phyloP scores from a whole-genome alignment of 1,140 invertebrate species.

The Drosophila virilis region DNA sequence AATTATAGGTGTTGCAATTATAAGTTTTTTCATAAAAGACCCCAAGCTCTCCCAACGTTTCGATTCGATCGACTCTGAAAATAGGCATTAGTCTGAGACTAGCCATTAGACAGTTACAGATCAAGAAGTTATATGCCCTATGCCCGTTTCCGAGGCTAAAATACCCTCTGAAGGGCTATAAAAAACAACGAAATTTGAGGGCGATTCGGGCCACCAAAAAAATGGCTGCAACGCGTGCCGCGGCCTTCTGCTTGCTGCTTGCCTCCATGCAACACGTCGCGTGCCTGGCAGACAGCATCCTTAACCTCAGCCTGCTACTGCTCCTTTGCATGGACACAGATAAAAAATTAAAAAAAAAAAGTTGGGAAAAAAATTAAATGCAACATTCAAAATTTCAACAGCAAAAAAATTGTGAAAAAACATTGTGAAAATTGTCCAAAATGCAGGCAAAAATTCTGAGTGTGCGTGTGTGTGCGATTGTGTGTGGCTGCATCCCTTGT shows the following conservation, averaged over 20 bases:
- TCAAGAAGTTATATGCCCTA: too few relatives aligned
- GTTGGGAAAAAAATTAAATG: constrained; percentile 23
- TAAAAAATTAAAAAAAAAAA: constrained; percentile 62
- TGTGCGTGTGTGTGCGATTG: background rate
- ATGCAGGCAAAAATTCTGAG: constrained; percentile 56
- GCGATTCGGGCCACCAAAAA: constrained; percentile 31
- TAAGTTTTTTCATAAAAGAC: too few relatives aligned
- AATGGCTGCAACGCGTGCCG: constrained; percentile 55
- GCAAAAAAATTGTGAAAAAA: constrained; percentile 28
- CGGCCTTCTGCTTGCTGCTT: constrained; percentile 37
- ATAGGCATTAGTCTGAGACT: too few relatives aligned
- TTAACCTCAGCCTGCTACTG: constrained; percentile 33
- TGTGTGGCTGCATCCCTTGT: constrained; percentile 73
- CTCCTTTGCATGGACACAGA: constrained; percentile 44
- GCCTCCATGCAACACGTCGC: constrained; percentile 51
- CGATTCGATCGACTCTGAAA: too few relatives aligned
- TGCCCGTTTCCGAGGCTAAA: background rate
- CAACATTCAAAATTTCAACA: constrained; percentile 52
- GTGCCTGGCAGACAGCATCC: constrained; percentile 66
- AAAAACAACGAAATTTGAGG: constrained; percentile 28
- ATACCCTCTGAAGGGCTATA: background rate
- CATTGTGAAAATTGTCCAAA: constrained; percentile 58
- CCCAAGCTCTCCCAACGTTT: too few relatives aligned
- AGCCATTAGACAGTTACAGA: too few relatives aligned
- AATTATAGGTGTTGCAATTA: too few relatives aligned